Base-by-base conservation (phyloP, 2,888 invertebrate genomes). In the Slavum lentiscoides region DNA sequence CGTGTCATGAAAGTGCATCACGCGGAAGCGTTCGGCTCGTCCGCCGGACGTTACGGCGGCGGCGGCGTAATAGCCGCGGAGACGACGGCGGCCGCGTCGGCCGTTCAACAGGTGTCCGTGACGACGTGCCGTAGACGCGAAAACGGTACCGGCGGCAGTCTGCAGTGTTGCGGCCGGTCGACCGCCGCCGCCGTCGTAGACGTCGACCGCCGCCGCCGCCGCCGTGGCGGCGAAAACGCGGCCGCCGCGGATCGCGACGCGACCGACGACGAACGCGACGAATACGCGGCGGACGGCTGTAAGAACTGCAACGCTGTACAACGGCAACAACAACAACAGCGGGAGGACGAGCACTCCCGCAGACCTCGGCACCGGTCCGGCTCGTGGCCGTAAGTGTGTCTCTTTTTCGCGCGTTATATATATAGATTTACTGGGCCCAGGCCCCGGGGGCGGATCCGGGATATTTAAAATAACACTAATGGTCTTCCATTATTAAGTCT, bases 321-420 rank as follows among this genome's bases (percentile, higher is more conserved):
- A 49, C 49, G 49, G 43, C 73, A 13, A 49, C 49, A 49, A 43
- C 73, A 6, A 9, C 43, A 43, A 9, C 43, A 43, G 7, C 43
- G 9, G 43, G 8, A 43, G 7, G 8, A 82, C 74, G 75, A 73
- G 30, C 55, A 81, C 74, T 66, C 53, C 62, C 81, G 80, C 19
- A 72, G 64, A 58, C 68, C 69, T n/a, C 69, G 82, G 2, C 74
- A 80, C 23, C 77, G 83, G 21, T 66, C 82, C 17, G 83, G 82
- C 62, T 82, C 83, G 67, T 83, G 83, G 83, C 94, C 94, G 94
- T 94, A 92, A 94, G 94, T 30, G 30, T 30, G 30, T 93, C 59
- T 59, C 9, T 59, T 59, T 43, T 5, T 43, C 43, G 8, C 39
- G 39, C 39, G n/a, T n/a, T n/a, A n/a, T n/a, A n/a, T n/a, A n/a